These are phyloP conservation scores for Schrankia costaestrigalis DNA, from an alignment of 2,888 invertebrate genomes.

Conservation along the genomic window DNA sequence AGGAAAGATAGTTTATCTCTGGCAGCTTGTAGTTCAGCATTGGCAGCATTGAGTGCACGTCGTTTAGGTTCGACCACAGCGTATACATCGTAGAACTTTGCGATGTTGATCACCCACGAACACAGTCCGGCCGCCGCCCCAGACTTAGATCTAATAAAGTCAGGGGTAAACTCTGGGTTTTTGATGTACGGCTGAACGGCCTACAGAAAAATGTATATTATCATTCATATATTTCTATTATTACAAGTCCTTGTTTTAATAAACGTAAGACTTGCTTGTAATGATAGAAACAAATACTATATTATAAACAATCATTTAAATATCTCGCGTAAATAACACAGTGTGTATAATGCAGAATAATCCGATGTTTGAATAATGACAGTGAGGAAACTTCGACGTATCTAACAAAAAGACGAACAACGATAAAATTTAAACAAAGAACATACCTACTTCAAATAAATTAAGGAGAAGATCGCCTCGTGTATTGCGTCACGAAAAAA, in stretches of 20 bases:
- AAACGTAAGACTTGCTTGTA: too few species aligned
- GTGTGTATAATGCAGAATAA: too few species aligned
- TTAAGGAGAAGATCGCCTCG: too few species aligned
- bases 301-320: too few species aligned
- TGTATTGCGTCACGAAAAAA: too few species aligned
- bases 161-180: slow-evolving; percentile 90
- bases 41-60: slow-evolving; percentile 91
- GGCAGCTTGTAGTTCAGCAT: slow-evolving; percentile 90
- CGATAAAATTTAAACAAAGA: too few species aligned
- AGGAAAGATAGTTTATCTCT: slow-evolving; percentile 88
- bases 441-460: background rate
- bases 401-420: too few species aligned
- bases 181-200: slow-evolving; percentile 81
- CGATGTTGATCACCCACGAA: slow-evolving; percentile 96
- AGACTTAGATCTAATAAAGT: slow-evolving; percentile 91
- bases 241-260: too few species aligned
- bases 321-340: too few species aligned
- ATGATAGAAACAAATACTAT: too few species aligned
- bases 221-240: background rate
- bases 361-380: too few species aligned
- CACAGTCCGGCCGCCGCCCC: slow-evolving; percentile 95
- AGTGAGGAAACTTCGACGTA: too few species aligned
- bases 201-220: slow-evolving; percentile 19
- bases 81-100: slow-evolving; percentile 93
- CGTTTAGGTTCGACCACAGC: slow-evolving; percentile 96